Conservation (phyloP, 2,113 vertebrate species). For the Anarhynchus alexandrinus region DNA sequence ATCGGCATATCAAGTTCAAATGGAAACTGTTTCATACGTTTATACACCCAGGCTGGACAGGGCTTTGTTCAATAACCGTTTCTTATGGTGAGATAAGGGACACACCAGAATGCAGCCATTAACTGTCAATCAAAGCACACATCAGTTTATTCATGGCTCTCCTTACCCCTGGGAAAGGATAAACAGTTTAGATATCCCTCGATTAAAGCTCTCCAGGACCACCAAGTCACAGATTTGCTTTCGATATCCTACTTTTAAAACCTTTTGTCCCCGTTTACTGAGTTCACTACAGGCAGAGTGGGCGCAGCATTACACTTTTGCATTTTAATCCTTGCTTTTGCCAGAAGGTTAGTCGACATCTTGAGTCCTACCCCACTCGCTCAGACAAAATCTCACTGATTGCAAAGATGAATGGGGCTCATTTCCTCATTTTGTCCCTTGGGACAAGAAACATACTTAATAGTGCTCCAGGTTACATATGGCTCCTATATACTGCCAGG, state of each 20-base stretch:
- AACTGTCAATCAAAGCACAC: conserved; percentile 16
- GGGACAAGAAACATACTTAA: neutral
- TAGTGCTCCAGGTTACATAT: conserved; percentile 6
- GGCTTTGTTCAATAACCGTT: neutral
- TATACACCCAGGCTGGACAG: neutral
- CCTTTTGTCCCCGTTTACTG: neutral
- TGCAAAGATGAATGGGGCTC: neutral
- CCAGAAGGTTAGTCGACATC: neutral
- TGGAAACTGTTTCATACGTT: neutral
- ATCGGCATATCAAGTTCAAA: neutral
- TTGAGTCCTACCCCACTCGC: neutral
- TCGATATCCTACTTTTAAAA: neutral
- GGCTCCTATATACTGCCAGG: neutral
- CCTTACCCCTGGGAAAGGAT: conserved; percentile 11
- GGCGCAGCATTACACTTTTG: neutral
- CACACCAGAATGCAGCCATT: neutral
- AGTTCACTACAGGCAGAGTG: neutral
- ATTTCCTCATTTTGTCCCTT: conserved; percentile 30
- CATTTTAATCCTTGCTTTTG: neutral
- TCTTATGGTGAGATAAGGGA: conserved; percentile 1
- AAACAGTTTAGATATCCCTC: conserved; percentile 25
- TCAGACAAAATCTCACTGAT: neutral
- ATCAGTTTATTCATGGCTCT: neutral
- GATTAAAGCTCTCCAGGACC: neutral
- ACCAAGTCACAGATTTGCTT: conserved; percentile 1